Conservation (phyloP, 2,888 invertebrate genomes). For the Clivina fossor region DNA sequence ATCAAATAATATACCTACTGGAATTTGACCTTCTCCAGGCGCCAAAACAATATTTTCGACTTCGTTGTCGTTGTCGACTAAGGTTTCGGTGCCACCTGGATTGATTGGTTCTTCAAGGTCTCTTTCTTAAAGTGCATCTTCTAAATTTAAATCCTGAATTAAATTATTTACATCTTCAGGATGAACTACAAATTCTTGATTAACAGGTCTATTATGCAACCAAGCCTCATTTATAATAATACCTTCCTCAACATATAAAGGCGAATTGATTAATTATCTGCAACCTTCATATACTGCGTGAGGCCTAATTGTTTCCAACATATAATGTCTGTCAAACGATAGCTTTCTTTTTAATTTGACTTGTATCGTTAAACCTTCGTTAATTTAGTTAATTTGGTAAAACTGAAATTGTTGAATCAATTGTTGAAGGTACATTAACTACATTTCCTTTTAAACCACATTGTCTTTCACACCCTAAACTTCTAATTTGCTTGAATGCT, state of each 20-base stretch:
- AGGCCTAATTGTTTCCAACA: conserved; percentile 38
- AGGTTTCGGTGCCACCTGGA: conserved; percentile 38
- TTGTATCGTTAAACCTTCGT: conserved; percentile 36
- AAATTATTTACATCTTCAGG: not conserved
- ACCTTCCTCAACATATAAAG: not conserved
- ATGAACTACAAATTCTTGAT: conserved; percentile 1
- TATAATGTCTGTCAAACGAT: conserved; percentile 12
- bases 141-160: not conserved
- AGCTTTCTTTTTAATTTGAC: conserved; percentile 34
- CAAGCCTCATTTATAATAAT: not conserved
- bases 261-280: conserved; percentile 32
- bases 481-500: conserved; percentile 37
- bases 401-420: conserved; percentile 35
- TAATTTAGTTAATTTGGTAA: conserved; percentile 32
- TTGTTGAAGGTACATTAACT: conserved; percentile 38
- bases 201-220: not conserved
- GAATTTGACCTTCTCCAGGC: conserved; percentile 38
- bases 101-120: conserved; percentile 26
- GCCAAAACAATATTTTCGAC: conserved; percentile 34
- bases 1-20: conserved; percentile 37
- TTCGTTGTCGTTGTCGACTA: conserved; percentile 31
- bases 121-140: not conserved
- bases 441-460: conserved; percentile 37
- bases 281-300: conserved; percentile 33
- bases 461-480: conserved; percentile 38